Base-by-base conservation (phyloP, 2,797 vertebrate species). In the Epinephelus awoara region DNA sequence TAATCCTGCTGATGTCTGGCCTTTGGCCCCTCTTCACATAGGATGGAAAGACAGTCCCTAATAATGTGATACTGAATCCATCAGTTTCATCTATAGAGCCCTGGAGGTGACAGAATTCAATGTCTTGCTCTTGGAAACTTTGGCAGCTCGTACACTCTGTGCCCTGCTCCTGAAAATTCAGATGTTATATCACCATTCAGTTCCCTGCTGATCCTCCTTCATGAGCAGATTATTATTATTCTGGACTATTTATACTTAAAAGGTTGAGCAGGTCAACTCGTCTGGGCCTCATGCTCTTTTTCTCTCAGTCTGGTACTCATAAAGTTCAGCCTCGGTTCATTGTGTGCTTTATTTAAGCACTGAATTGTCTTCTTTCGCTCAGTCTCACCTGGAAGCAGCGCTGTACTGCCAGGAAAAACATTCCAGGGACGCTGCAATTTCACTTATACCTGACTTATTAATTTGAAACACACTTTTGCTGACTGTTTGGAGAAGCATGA, bases 181-280 rank as follows among this genome's bases (percentile, higher is more conserved):
- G 73, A 55, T 5, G 1, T 70, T 79, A 40, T 51, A 59, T 82
- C 56, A 56, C n/a, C 55, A 6, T n/a, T 21, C 65, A 58, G 34
- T 9, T 52, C 27, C 13, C 23, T 0, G 11, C 52, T 52, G 56
- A 59, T 38, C 11, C 11, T 59, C 25, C 17, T 18, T 56, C 54
- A 19, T n/a, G 15, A 66, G 21, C 42, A 19, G n/a, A 62, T 72
- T 50, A 65, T 81, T 80, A 84, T 84, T 76, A 42, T 83, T 67
- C 72, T 17, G 18, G 6, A 14, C 27, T 69, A 64, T 76, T 80
- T 79, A 29, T 5, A 29, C 2, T 76, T 29, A 77, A 62, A 40
- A 47, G 23, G 18, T 55, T 23, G n/a, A 59, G 57, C 17, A 0
- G 19, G 68, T 61, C 29, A 8, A 7, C 54, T 4, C 18, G 21